These are phyloP conservation scores for Aldrovandia affinis DNA, from an alignment of 2,797 vertebrate genomes.

Conservation along the genomic window DNA sequence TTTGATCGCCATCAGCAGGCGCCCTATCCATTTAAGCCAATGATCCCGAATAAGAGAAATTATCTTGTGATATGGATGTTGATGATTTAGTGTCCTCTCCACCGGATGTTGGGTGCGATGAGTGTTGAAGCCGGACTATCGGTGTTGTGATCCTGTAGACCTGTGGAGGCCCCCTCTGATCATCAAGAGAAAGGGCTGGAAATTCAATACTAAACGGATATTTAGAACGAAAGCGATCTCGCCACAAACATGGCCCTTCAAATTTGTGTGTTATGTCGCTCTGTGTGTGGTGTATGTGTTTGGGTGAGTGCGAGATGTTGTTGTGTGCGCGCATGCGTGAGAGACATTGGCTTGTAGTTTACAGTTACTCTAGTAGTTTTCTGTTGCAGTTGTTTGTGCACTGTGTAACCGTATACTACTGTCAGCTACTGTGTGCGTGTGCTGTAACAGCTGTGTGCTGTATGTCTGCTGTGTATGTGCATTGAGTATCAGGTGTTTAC, in stretches of 20 bases:
- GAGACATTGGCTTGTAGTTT: not conserved
- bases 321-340: not conserved
- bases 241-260: not conserved
- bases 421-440: constrained; percentile 19
- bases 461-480: not conserved
- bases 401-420: constrained; percentile 6
- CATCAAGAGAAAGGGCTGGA: not conserved
- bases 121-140: not conserved
- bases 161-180: not conserved
- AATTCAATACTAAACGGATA: not conserved
- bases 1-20: not conserved
- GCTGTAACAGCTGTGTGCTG: not conserved
- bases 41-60: not conserved
- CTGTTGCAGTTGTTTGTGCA: not conserved
- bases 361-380: not conserved
- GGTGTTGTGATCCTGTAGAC: not conserved
- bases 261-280: not conserved
- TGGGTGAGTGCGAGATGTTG: not conserved
- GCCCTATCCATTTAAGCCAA: not conserved
- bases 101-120: not conserved
- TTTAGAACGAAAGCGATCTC: not conserved
- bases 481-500: not conserved
- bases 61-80: not conserved
- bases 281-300: not conserved
- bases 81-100: not conserved